These are phyloP conservation scores for Meloidogyne floridensis DNA, from an alignment of 1,140 invertebrate species.

Conservation along the genomic window DNA sequence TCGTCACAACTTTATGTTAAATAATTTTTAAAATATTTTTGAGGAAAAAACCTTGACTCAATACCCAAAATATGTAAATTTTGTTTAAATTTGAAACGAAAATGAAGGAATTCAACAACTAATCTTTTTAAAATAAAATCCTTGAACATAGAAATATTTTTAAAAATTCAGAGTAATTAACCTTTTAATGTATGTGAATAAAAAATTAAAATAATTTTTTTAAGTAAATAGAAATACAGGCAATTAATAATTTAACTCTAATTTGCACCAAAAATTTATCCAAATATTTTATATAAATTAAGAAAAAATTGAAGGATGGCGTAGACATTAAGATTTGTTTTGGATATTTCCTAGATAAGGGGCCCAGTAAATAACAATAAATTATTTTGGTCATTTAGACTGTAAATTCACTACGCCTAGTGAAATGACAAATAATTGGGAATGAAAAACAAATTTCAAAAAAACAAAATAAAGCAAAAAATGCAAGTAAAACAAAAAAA, in stretches of 20 bases:
- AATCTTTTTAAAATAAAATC: background rate
- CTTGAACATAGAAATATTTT: background rate
- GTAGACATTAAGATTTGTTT: too few relatives aligned
- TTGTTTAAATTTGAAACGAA: background rate
- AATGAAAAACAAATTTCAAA: background rate
- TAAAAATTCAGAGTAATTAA: too few relatives aligned
- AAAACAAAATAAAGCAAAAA: conserved; percentile 15
- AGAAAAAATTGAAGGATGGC: too few relatives aligned
- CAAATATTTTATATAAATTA: background rate
- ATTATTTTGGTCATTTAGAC: too few relatives aligned
- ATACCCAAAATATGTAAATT: conserved; percentile 24
- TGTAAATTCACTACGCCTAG: too few relatives aligned
- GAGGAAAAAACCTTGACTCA: conserved; percentile 18
- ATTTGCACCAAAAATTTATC: background rate
- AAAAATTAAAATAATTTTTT: background rate
- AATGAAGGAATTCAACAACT: background rate
- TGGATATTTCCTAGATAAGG: too few relatives aligned
- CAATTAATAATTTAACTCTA: background rate
- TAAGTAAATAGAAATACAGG: background rate
- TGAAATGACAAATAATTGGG: background rate
- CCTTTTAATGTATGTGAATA: background rate
- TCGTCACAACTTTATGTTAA: conserved; percentile 24
- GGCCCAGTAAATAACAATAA: too few relatives aligned
- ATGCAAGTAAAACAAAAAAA: background rate
- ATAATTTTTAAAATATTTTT: background rate